Evolutionary conservation across 2,888 invertebrate species (phyloP).

Genomic region (Crossocerus cetratus): DNA sequence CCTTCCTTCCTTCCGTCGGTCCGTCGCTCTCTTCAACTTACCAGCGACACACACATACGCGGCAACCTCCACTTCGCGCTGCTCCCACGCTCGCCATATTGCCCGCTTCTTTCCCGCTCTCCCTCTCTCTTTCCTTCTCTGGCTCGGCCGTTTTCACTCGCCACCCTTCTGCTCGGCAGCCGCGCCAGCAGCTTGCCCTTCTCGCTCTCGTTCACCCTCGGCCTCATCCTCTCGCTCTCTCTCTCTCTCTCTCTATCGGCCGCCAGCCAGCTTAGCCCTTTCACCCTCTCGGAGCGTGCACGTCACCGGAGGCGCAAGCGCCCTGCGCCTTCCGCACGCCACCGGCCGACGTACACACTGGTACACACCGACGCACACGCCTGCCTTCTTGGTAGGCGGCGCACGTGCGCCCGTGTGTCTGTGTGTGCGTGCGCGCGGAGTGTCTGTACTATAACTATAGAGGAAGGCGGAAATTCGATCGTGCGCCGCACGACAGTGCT

Average conservation of each 20-base stretch:
- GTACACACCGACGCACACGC: conserved; percentile 18
- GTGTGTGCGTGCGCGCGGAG: no score
- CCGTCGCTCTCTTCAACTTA: conserved; percentile 33
- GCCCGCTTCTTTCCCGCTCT: conserved; percentile 26
- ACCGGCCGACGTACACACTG: conserved; percentile 9
- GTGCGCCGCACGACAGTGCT: conserved; percentile 43
- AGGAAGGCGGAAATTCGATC: conserved; percentile 64
- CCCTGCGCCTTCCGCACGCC: conserved; percentile 16
- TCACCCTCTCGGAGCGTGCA: conserved; percentile 21
- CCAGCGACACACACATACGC: not conserved
- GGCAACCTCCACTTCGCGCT: conserved; percentile 20
- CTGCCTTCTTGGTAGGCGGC: not conserved
- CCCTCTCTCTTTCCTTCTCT: conserved; percentile 2
- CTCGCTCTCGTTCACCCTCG: not conserved
- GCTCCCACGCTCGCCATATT: conserved; percentile 41
- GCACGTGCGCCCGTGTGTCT: not conserved
- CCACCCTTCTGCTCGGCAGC: no score
- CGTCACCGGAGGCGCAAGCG: conserved; percentile 53
- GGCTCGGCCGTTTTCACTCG: no score
- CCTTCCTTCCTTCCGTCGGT: conserved; percentile 25
- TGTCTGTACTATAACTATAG: conserved; percentile 7
- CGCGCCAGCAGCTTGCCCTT: no score
- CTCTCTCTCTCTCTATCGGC: conserved; percentile 12
- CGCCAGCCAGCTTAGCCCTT: not conserved
- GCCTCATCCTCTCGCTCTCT: conserved; percentile 3